These are phyloP conservation scores for Penaeus indicus DNA, from an alignment of 1,140 invertebrate genomes.

Conservation along the genomic window DNA sequence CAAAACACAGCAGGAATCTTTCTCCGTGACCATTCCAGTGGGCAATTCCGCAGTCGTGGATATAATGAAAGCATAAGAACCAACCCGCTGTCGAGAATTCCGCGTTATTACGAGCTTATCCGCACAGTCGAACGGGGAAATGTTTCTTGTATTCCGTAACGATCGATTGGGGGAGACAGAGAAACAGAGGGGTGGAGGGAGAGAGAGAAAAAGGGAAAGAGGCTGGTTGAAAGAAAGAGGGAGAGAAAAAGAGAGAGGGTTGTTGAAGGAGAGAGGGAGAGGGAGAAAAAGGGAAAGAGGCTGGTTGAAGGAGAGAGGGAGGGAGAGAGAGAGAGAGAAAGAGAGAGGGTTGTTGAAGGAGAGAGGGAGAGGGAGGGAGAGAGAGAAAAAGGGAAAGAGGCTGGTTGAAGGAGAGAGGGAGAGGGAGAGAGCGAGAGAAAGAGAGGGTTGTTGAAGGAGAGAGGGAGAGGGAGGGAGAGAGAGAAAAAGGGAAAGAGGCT, in stretches of 20 bases:
- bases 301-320: neutral
- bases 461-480: too few relatives aligned
- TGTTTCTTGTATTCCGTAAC: too few relatives aligned
- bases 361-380: neutral
- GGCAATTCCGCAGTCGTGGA: too few relatives aligned
- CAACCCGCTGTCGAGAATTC: too few relatives aligned
- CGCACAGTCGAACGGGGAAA: too few relatives aligned
- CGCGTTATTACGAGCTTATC: too few relatives aligned
- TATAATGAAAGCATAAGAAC: too few relatives aligned
- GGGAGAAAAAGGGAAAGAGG: neutral
- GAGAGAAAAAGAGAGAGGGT: neutral
- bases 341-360: neutral
- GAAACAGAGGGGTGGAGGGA: neutral
- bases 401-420: neutral
- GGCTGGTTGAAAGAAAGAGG: neutral
- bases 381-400: neutral
- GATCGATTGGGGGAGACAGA: neutral
- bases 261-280: neutral
- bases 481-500: neutral
- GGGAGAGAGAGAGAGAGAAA: neutral
- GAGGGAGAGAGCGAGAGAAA: neutral
- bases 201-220: neutral
- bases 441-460: too few relatives aligned
- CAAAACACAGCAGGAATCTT: too few relatives aligned
- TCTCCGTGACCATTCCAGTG: too few relatives aligned